phyloP scores from a whole-genome alignment of 2,797 vertebrate genomes.

The Pristis pectinata region DNA sequence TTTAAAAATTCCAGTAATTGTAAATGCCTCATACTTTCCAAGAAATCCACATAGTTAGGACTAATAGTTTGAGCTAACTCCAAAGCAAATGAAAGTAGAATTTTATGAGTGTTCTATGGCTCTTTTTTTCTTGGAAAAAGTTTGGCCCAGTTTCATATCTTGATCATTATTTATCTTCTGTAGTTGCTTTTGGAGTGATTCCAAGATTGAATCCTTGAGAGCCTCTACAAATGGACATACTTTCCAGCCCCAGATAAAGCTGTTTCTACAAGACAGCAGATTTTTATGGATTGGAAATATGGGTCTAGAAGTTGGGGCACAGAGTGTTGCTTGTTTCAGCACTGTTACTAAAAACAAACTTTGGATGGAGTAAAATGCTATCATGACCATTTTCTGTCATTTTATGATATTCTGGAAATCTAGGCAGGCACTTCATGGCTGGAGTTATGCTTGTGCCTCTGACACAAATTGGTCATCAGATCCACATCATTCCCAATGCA shows the following conservation, averaged over 20 bases:
- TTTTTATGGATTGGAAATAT: not conserved
- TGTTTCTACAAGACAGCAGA: no score
- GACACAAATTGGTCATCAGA: no score
- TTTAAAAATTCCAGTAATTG: not conserved
- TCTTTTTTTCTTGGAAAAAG: not conserved
- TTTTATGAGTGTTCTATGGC: not conserved
- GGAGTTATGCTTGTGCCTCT: no score
- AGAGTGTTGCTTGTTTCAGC: no score
- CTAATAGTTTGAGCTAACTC: not conserved
- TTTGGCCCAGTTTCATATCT: not conserved
- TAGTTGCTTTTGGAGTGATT: no score
- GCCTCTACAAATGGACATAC: not conserved
- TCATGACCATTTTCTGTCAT: no score
- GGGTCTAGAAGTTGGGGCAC: no score
- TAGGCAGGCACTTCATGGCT: no score
- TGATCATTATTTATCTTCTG: not conserved
- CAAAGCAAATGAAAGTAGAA: not conserved
- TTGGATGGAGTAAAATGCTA: no score
- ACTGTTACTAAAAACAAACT: no score
- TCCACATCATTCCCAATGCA: no score
- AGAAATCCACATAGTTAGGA: not conserved
- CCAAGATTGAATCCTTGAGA: not conserved
- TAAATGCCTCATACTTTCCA: not conserved
- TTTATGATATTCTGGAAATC: no score
- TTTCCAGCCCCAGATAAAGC: not conserved